phyloP scores from a whole-genome alignment of 1,140 invertebrate genomes.

The Batillaria attramentaria region DNA sequence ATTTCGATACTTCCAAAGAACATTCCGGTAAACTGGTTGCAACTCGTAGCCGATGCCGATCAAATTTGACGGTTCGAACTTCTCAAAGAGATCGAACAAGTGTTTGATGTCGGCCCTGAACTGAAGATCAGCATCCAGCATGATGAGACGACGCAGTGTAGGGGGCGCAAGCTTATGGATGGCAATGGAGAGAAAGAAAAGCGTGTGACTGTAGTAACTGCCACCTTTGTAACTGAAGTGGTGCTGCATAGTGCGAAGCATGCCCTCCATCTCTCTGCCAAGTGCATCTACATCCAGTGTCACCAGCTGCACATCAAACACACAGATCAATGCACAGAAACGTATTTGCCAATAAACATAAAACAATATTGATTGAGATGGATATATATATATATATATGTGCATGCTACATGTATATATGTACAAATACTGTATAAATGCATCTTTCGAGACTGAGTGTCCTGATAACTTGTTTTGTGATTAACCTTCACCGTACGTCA shows the following conservation, averaged over 20 bases:
- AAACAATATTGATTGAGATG: too few relatives aligned
- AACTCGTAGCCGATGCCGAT: slow-evolving; percentile 85
- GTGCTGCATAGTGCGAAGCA: background rate
- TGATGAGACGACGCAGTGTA: slow-evolving; percentile 77
- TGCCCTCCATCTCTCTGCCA: background rate
- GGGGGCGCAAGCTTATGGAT: slow-evolving; percentile 79
- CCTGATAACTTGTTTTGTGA: background rate
- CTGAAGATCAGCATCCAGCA: slow-evolving; percentile 87
- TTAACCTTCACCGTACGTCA: background rate
- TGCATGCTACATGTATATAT: background rate
- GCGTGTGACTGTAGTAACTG: slow-evolving; percentile 76
- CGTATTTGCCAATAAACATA: background rate
- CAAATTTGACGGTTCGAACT: slow-evolving; percentile 77
- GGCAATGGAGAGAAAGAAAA: slow-evolving; percentile 87
- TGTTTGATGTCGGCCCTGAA: slow-evolving; percentile 81
- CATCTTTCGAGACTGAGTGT: background rate
- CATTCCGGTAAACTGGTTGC: slow-evolving; percentile 86
- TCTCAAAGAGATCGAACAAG: slow-evolving; percentile 80
- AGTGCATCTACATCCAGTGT: background rate
- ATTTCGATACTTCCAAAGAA: slow-evolving; percentile 80
- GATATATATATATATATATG: background rate
- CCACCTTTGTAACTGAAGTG: slow-evolving; percentile 1
- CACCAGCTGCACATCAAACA: background rate
- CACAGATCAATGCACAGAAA: background rate
- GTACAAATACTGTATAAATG: background rate